phyloP scores from a whole-genome alignment of 2,797 vertebrate species.

The Acipenser oxyrinchus region DNA sequence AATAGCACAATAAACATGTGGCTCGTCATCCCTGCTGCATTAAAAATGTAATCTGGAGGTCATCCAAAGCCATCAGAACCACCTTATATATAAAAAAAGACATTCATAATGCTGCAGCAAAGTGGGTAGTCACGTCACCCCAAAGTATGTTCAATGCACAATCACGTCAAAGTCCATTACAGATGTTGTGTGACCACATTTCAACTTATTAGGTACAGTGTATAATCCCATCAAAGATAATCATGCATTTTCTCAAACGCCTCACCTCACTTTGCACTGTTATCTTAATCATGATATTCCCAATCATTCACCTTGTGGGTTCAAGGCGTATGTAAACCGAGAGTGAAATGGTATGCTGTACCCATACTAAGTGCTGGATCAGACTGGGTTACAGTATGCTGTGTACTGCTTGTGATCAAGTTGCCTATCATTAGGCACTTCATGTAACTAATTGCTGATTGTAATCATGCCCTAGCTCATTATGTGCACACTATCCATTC shows the following conservation, averaged over 20 bases:
- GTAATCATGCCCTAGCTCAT: too few relatives aligned
- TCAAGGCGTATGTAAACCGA: background rate
- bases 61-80: background rate
- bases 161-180: background rate
- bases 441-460: too few relatives aligned
- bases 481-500: too few relatives aligned
- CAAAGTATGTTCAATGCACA: background rate
- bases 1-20: background rate
- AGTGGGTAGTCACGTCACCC: background rate
- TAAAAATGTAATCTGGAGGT: background rate
- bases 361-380: background rate
- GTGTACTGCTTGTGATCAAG: too few relatives aligned
- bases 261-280: background rate
- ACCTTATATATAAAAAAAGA: background rate
- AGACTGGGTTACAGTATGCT: background rate
- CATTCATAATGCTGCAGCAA: background rate
- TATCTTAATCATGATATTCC: background rate
- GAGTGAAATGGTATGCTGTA: too few relatives aligned
- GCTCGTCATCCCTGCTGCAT: background rate
- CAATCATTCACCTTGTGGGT: constrained; percentile 2
- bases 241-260: background rate
- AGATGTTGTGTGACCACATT: background rate
- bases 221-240: background rate
- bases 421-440: too few relatives aligned
- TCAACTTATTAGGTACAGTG: background rate